A percentile compares a stretch with the other conserved stretches of the same genome.
These are phyloP conservation scores for Pseudochirops corinnae DNA, from an alignment of 2,797 vertebrate genomes.

Conservation along the genomic window DNA sequence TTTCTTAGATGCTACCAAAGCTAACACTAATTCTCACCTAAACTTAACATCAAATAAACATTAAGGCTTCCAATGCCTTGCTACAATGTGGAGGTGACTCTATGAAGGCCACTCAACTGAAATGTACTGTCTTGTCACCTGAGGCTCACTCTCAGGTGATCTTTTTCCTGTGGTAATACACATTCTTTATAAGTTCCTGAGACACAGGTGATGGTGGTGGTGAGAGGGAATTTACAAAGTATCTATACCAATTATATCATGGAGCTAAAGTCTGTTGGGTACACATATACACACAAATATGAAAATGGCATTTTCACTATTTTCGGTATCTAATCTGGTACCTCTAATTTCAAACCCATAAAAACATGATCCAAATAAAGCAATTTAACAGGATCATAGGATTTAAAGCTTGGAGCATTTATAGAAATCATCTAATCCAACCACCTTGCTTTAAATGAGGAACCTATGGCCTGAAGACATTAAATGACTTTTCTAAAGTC, in stretches of 20 bases:
- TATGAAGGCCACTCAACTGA: neutral
- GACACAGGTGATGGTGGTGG: neutral
- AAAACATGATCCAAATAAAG: neutral
- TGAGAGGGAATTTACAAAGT: neutral
- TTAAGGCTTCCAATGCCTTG: neutral
- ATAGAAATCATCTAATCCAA: neutral
- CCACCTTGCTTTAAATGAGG: neutral
- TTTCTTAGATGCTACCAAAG: neutral
- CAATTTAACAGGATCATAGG: neutral
- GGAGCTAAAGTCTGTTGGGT: neutral
- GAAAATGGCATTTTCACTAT: neutral
- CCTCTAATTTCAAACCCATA: neutral
- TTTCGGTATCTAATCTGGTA: neutral
- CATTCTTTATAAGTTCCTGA: constrained; percentile 19
- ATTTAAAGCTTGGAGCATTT: neutral
- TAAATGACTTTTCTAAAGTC: neutral
- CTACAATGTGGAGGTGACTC: neutral
- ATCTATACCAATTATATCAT: neutral
- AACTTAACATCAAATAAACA: neutral
- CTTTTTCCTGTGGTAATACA: constrained; percentile 19
- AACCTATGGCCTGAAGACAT: neutral
- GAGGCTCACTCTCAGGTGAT: constrained; percentile 18
- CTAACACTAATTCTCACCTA: neutral
- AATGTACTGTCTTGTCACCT: neutral
- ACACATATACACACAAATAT: neutral